Evolutionary conservation across 2,888 invertebrate genomes (phyloP), one percentile per base, ranked within the genome.

Genomic region (Microchrysa polita): DNA sequence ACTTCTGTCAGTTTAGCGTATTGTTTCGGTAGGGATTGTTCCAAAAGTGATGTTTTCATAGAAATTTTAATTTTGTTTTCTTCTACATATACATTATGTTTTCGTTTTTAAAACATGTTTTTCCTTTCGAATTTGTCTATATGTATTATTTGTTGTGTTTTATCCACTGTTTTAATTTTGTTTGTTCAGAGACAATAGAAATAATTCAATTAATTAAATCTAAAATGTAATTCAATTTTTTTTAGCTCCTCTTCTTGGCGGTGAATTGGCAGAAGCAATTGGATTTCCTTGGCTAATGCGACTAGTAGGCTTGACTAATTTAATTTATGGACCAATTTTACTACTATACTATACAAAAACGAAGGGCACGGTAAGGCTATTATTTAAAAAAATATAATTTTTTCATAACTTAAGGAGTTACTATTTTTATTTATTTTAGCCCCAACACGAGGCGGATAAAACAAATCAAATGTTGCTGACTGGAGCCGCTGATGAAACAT

Each of bases 1-100:
- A 90, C 91, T 16, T 90, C 94, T 4, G 93, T 94, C 59, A 92
- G 93, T 79, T 84, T 94, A 63, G 94, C 94, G 22, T 95, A 94
- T 81, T 91, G 90, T 40, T 83, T 94, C 61, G 92, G 92, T 92
- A 84, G 1, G 42, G 23, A 65, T 61, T 34, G 27, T 34, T 34
- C 27, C n/a, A n/a, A n/a, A n/a, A n/a, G n/a, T n/a, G n/a, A n/a
- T n/a, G n/a, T n/a, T 34, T 34, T 34, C 27, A n/a, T n/a, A n/a
- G n/a, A n/a, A n/a, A n/a, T n/a, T n/a, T n/a, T n/a, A n/a, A n/a
- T n/a, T n/a, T n/a, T n/a, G n/a, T n/a, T n/a, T n/a, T n/a, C n/a
- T n/a, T n/a, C n/a, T n/a, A n/a, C n/a, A n/a, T n/a, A n/a, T n/a
- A n/a, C n/a, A n/a, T n/a, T n/a, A n/a, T n/a, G n/a, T n/a, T n/a